Evolutionary conservation across 2,113 vertebrate genomes (phyloP), one percentile per base, ranked within the genome.

Genomic region (Dunckerocampus dactyliophorus): DNA sequence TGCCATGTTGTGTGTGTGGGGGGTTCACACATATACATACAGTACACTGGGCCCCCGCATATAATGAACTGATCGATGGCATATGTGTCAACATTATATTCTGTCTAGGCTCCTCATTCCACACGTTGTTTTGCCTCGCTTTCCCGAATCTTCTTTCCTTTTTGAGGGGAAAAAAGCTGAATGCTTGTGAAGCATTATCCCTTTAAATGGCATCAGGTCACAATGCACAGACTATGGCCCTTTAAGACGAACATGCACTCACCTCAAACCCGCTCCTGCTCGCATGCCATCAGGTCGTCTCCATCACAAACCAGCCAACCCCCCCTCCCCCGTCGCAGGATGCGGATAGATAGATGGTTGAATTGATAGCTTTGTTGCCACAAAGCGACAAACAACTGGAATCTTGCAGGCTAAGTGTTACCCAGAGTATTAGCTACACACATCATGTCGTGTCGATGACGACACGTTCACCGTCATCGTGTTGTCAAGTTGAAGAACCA

Each of bases 221-320:
- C 74, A 68, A 87, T 82, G 87, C 87, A 89, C 85, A 83, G 77
- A 70, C 76, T 80, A 83, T 74, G 87, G 84, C 88, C 88, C 90
- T 91, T 91, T 90, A 91, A 90, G 74, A 83, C 76, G 67, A 64
- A 76, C 63, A 64, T 72, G 69, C 69, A 69, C 72, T 74, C 74
- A 79, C 76, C 67, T 65, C 47, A 13, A 62, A 73, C 47, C 72
- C 1, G 28, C 72, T 71, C 71, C 65, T 61, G 65, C 71, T 74
- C 65, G 51, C 24, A 53, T 69, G 64, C 62, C 72, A 52, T 62
- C 13, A 53, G 59, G 58, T 72, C 20, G 17, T 68, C 62, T 66
- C 52, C 59, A 22, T 66, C 59, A 3, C 8, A n/a, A 37, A 62
- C 45, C 60, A 13, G 51, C 8, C 31, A 34, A 5, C 31, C 4